Percentiles rank a stretch among this genome's conserved stretches.
Evolutionary conservation across 2,113 vertebrate genomes (phyloP).

Genomic region (Cisticola juncidis): DNA sequence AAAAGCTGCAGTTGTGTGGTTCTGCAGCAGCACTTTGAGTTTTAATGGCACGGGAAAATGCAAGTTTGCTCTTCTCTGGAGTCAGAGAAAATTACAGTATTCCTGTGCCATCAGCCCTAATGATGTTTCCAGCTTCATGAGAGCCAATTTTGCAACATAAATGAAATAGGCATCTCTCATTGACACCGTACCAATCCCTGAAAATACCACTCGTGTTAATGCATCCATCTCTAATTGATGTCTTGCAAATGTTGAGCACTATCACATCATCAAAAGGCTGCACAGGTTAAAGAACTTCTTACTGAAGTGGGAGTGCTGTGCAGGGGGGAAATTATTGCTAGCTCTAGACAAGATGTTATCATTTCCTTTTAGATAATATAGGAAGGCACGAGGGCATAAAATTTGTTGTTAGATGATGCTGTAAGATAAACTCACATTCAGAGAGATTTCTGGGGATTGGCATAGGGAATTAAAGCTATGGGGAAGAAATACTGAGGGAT

Average conservation of each 20-base stretch:
- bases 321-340: neutral
- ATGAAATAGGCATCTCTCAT: constrained; percentile 35
- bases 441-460: constrained; percentile 37
- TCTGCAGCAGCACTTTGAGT: neutral
- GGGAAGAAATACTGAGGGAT: neutral
- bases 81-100: constrained; percentile 55
- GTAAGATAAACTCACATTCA: neutral
- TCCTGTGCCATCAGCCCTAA: constrained; percentile 33
- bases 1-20: neutral
- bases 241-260: neutral
- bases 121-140: constrained; percentile 30
- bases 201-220: constrained; percentile 22
- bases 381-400: neutral
- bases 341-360: neutral
- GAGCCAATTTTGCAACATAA: constrained; percentile 41
- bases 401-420: neutral
- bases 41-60: constrained; percentile 35
- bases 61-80: constrained; percentile 35
- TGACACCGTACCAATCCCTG: neutral
- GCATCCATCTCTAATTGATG: constrained; percentile 1
- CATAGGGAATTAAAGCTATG: neutral
- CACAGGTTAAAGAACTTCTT: constrained; percentile 39
- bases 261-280: constrained; percentile 33
- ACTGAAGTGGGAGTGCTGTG: neutral
- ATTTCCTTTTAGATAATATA: constrained; percentile 27